phyloP scores from a whole-genome alignment of 2,888 invertebrate genomes.

The Cenopis cana region DNA sequence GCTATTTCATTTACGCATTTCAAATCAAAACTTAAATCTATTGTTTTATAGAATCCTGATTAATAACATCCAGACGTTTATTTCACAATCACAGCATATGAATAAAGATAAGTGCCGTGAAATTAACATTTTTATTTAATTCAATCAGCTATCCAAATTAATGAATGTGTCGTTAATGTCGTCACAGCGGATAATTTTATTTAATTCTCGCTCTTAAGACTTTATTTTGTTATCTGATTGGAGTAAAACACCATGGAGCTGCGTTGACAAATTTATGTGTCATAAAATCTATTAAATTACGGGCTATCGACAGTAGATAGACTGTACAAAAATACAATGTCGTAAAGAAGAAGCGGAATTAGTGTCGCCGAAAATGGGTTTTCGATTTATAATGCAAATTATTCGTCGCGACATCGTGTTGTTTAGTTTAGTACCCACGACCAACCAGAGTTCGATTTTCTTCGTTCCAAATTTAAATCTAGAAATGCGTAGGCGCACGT shows the following conservation, averaged over 20 bases:
- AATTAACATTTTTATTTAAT: conserved; percentile 35
- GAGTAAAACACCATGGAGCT: conserved; percentile 62
- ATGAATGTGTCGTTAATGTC: conserved; percentile 38
- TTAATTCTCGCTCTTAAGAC: conserved; percentile 48
- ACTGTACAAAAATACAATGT: conserved; percentile 65
- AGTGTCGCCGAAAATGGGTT: conserved; percentile 72
- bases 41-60: neutral
- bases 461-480: conserved; percentile 69
- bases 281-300: conserved; percentile 74
- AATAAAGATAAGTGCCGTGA: conserved; percentile 46
- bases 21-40: neutral
- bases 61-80: conserved; percentile 46
- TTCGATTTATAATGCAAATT: conserved; percentile 74
- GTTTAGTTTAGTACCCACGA: conserved; percentile 53
- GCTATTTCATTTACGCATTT: conserved; percentile 23
- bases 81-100: conserved; percentile 50
- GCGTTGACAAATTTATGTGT: conserved; percentile 70
- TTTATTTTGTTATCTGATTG: conserved; percentile 61
- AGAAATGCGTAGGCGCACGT: conserved; percentile 76
- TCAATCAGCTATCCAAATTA: conserved; percentile 35
- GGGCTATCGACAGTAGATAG: conserved; percentile 55
- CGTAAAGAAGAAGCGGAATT: conserved; percentile 74
- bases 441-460: conserved; percentile 66
- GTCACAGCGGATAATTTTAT: conserved; percentile 33
- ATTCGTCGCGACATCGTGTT: conserved; percentile 57